Base-by-base conservation (phyloP, 2,113 vertebrate species). In the Oryzias melastigma region DNA sequence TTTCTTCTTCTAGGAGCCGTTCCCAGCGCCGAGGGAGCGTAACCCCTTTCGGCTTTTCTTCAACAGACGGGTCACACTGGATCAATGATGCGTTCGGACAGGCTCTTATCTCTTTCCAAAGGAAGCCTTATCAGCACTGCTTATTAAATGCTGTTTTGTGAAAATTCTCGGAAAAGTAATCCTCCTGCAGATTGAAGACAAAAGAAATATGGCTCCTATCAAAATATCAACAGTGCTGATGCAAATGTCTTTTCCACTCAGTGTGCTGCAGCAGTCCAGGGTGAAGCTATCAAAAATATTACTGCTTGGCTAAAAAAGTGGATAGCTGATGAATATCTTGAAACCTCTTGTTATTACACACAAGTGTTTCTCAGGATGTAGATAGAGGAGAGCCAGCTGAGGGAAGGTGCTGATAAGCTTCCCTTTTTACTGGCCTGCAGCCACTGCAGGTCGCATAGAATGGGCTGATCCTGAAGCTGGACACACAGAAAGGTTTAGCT, bases 61-160 rank as follows among this genome's bases (percentile, higher is more conserved):
- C 70, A 76, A 82, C 81, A 87, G 81, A 79, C 87, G 75, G 85
- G 77, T 81, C 79, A 80, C 75, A 58, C 52, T 70, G 85, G 80
- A 91, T 90, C 88, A 87, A 92, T 91, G 86, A 70, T 42, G 67
- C 75, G 82, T 71, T 69, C 55, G 62, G 75, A 85, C 73, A 61
- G 73, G 71, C 85, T 81, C 78, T 88, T 88, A 89, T 91, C 88
- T 85, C 68, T 45, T 70, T 77, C 77, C 74, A 60, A 65, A 52
- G 75, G 56, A 69, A 50, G 56, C 75, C 80, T 91, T 90, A 91
- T 91, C 86, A 6, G 56, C 46, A 2, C 60, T 14, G 25, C 83
- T 82, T 85, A 35, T 35, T 35, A 88, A 90, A 86, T 76, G 78
- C 82, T 86, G 84, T 87, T 87, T 86, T 69, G 69, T 68, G 81